Evolutionary conservation across 2,888 invertebrate species (phyloP), one percentile per base, ranked within the genome.

Genomic region (Dexiosoma caninum): DNA sequence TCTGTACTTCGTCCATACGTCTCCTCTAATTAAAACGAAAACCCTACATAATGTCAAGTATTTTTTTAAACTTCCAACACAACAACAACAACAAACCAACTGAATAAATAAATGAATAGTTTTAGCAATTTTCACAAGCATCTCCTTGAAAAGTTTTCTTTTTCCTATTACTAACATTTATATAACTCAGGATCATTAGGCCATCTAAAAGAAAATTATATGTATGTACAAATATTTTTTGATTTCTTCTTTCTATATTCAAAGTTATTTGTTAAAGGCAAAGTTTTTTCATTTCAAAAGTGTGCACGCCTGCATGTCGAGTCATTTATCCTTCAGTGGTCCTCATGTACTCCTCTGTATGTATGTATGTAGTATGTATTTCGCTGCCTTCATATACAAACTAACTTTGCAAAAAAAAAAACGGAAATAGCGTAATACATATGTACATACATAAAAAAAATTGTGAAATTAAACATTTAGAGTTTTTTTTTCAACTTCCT

Each of bases 31-130:
- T 16, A 37, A 27, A 51, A 27, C 19, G 49, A 49, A 71, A 57
- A 37, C 49, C 74, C 69, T 64, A 57, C 62, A 72, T 57, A 64
- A 44, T 64, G 69, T 57, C 79, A 74, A 64, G 74, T 66, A 57
- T 59, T 46, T 37, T 49, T 53, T 70, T 42, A 59, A 78, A 74
- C 69, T 44, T 78, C 49, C 51, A 57, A 66, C 60, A 72, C 27
- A 3, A 6, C 27, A 27, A 27, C 27, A 55, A 60, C 19, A 55
- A 44, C 9, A 8, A 53, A 59, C 37, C 19, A 46, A 27, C 16
- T 44, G 27, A 59, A 67, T 49, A 64, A 64, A 55, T 62, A 51
- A 32, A 60, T 57, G 4, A 35, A 8, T 37, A 21, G 7, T 57
- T 10, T 21, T 21, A 21, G 40, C 8, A 21, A 57, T 40, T 37